A percentile compares a stretch with the other conserved stretches of the same genome.
phyloP scores from a whole-genome alignment of 2,797 vertebrate genomes.

The Thamnophis elegans region DNA sequence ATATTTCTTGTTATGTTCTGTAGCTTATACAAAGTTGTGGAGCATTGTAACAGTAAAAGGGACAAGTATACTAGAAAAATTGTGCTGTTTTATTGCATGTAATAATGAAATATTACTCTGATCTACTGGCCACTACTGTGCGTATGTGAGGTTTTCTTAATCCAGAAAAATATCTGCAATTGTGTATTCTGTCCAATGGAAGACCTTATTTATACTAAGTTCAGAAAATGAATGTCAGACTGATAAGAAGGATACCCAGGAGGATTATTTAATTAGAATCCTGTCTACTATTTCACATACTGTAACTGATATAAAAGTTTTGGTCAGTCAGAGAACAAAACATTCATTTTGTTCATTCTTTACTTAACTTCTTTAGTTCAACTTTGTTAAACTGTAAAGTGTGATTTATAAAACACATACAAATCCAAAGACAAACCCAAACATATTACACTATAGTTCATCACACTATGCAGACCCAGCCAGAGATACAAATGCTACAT shows the following conservation, averaged over 20 bases:
- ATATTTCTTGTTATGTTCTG: not conserved
- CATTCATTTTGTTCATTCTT: conserved; percentile 14
- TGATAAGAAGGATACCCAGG: not conserved
- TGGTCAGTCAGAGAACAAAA: conserved; percentile 30
- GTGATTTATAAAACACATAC: not conserved
- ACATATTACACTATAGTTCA: not conserved
- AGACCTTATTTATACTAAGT: not conserved
- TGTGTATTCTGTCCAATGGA: not conserved
- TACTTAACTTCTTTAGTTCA: conserved; percentile 12
- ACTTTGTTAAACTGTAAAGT: not conserved
- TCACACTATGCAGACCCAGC: not conserved
- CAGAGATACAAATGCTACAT: not conserved
- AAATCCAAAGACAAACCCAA: not conserved
- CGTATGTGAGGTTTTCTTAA: not conserved
- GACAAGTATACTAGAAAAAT: not conserved
- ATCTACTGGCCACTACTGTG: not conserved
- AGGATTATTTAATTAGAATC: not conserved
- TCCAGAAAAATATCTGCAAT: not conserved
- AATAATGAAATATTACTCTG: not conserved
- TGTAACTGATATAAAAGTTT: conserved; percentile 26
- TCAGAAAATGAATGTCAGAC: not conserved
- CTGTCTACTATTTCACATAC: not conserved
- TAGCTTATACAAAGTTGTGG: not conserved
- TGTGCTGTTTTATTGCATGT: not conserved
- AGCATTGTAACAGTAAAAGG: not conserved